A percentile compares a stretch with the other conserved stretches of the same genome.
Conservation (phyloP, 2,797 vertebrate genomes). For the Pseudomugil tenellus region DNA sequence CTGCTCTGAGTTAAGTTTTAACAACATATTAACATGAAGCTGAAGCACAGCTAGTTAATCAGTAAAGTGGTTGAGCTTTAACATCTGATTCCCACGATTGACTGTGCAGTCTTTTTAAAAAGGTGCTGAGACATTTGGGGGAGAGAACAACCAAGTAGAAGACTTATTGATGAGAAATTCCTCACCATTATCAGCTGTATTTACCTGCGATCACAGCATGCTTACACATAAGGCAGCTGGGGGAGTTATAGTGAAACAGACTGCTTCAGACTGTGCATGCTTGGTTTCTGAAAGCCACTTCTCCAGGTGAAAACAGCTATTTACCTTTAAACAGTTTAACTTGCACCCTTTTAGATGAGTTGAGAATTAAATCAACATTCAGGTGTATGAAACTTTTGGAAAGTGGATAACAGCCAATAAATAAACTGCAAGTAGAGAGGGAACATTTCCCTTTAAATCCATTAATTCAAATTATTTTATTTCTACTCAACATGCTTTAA, state of each 20-base stretch:
- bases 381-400: neutral
- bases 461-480: neutral
- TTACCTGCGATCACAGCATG: neutral
- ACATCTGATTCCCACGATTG: too few relatives aligned
- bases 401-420: neutral
- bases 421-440: neutral
- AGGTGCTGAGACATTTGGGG: neutral
- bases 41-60: neutral
- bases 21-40: neutral
- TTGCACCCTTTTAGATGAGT: neutral
- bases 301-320: neutral
- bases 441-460: neutral
- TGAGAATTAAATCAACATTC: slow-evolving; percentile 1
- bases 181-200: neutral
- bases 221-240: neutral
- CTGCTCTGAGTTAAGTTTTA: neutral
- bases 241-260: slow-evolving; percentile 7
- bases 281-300: neutral
- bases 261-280: neutral
- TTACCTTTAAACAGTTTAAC: neutral
- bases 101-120: too few relatives aligned
- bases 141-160: neutral
- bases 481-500: neutral
- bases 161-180: neutral
- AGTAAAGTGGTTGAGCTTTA: too few relatives aligned